Evolutionary conservation across 2,797 vertebrate species (phyloP).

Genomic region (Lacerta bilineata): DNA sequence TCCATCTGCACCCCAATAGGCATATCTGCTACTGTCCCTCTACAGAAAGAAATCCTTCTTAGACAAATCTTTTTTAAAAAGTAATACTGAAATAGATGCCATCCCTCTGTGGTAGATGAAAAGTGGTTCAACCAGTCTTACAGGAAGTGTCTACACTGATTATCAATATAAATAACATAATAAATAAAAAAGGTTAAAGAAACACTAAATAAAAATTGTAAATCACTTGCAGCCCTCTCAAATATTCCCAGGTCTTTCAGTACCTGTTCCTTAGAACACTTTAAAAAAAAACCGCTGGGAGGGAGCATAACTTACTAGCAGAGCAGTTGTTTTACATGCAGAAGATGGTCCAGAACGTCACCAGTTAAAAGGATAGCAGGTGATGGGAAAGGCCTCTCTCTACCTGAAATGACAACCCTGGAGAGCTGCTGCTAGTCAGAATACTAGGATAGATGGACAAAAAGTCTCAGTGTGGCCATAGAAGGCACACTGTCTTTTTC

Average conservation of each 20-base stretch:
- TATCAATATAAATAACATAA: neutral
- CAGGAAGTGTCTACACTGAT: neutral
- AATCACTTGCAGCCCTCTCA: neutral
- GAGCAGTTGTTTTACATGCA: neutral
- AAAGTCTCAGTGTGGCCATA: too few species aligned
- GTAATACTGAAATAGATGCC: neutral
- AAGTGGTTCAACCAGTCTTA: neutral
- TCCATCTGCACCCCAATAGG: constrained; percentile 56
- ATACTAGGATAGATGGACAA: neutral
- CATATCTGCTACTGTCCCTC: constrained; percentile 45
- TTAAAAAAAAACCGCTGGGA: neutral
- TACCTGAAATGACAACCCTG: neutral
- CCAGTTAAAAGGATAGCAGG: neutral
- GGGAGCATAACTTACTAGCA: neutral
- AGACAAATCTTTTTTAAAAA: constrained; percentile 29
- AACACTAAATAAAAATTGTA: too few species aligned
- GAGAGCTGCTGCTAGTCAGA: neutral
- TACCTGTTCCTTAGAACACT: too few species aligned
- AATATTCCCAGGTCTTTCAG: neutral
- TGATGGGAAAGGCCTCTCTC: neutral
- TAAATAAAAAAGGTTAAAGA: neutral
- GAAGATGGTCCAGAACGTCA: neutral
- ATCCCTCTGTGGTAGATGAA: neutral
- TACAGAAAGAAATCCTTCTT: constrained; percentile 66
- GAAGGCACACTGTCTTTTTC: neutral